Evolutionary conservation across 2,113 vertebrate species (phyloP), one percentile per base, ranked within the genome.

Genomic region (Eptesicus fuscus): DNA sequence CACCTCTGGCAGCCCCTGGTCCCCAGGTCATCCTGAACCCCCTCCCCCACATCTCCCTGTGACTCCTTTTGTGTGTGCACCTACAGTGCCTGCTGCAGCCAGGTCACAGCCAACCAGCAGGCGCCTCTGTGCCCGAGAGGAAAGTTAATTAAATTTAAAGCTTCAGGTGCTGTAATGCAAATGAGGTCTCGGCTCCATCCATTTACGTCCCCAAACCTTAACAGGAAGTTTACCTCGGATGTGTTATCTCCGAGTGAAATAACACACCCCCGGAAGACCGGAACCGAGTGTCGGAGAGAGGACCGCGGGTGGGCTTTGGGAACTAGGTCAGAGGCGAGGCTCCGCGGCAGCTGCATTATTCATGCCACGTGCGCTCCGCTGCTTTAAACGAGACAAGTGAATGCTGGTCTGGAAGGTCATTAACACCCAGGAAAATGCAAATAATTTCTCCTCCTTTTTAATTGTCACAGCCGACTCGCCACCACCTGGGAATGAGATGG

Each of bases 341-440:
- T 28, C n/a, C 0, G 6, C 0, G 9, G 59, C 53, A 7, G 65
- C 3, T 97, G 95, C 94, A 97, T 97, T 96, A 97, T 96, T 97
- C 94, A 96, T 95, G 93, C 76, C 4, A 6, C 3, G 47, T 11
- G 37, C 7, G 30, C 51, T 25, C 37, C 10, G 7, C 83, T 37
- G 71, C 70, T 89, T 93, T 47, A 53, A 89, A 49, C 71, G 1
- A 96, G 96, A 90, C 74, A 80, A 94, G 65, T 51, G 87, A 95
- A 83, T 30, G 0, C 61, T 93, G 97, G 97, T 88, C 95, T 95
- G 94, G 95, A 96, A 97, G 97, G 97, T 97, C 96, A 96, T 97
- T 95, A 96, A 96, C 94, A 97, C 95, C 90, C 95, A 83, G 95
- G 93, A 96, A 96, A 97, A 97, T 97, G 97, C 95, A 97, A 96